phyloP scores from a whole-genome alignment of 2,797 vertebrate species.

The Gobionotothen gibberifrons region DNA sequence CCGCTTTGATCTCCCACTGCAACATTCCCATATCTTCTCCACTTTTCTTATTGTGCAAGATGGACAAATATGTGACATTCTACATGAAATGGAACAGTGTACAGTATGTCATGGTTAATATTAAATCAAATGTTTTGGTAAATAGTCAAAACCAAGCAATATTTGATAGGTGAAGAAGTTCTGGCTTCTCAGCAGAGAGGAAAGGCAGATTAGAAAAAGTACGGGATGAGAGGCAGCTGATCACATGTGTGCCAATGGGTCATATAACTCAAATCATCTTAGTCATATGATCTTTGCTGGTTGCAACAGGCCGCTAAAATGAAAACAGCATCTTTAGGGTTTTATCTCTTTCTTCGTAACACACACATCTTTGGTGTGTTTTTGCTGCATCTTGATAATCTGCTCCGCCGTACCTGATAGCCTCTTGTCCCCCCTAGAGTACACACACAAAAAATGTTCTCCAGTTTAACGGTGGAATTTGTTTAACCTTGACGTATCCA shows the following conservation, averaged over 20 bases:
- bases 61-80: not conserved
- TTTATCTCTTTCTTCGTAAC: not conserved
- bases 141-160: conserved; percentile 5
- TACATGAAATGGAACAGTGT: not conserved
- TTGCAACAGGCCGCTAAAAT: not conserved
- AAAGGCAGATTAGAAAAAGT: not conserved
- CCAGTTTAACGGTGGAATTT: too few species aligned
- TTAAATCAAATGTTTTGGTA: not conserved
- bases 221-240: too few species aligned
- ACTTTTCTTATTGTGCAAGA: not conserved
- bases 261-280: not conserved
- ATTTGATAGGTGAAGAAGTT: not conserved
- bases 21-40: not conserved
- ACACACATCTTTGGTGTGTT: not conserved
- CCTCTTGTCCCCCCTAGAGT: not conserved
- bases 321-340: too few species aligned
- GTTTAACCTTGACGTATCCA: not conserved
- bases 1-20: not conserved
- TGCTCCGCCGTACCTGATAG: not conserved
- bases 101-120: not conserved
- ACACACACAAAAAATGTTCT: not conserved
- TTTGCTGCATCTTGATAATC: not conserved
- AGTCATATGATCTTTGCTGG: not conserved
- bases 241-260: not conserved
- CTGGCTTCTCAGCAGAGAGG: not conserved